Evolutionary conservation across 2,888 invertebrate species (phyloP), one percentile per base, ranked within the genome.

Genomic region (Amphipyra berbera): DNA sequence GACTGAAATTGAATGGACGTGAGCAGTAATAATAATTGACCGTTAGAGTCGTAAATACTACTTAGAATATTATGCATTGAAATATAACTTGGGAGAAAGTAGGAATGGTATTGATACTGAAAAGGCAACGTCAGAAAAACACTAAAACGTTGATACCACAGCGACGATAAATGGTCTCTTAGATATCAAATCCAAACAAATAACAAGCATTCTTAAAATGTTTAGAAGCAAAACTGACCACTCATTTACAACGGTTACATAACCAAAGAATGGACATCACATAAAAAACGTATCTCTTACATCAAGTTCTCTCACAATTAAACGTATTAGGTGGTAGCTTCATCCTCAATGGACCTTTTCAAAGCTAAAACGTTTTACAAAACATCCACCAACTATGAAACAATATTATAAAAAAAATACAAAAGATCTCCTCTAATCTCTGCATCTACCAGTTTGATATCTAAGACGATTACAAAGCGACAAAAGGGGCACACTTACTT

Each of bases 391-490:
- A 79, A 81, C 79, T 74, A 68, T 68, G 61, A 88, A 87, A 88
- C 87, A 90, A 89, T 86, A 79, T 76, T 58, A 81, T 71, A 90
- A 87, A 90, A 88, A 89, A 82, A 63, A 54, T 49, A 91, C 89
- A 91, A 92, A 89, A 85, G 87, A 71, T 73, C 83, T 81, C 74
- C 81, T 83, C 71, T 88, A 88, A 92, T 92, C 92, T 90, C 83
- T 71, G 85, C 85, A 90, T 89, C 88, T 86, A 85, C 86, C 82
- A 87, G 84, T 90, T 86, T 90, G 90, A 91, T 92, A 90, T 89
- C 86, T 91, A 91, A 93, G 90, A 88, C 90, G 93, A 93, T 94
- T 93, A 94, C 82, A 82, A 80, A 77, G 81, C 82, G 86, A 92
- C 91, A 92, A 87, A 87, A 49, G 84, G 83, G 86, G 85, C 90